Percentiles rank a stretch among this genome's conserved stretches.
phyloP scores from a whole-genome alignment of 2,888 invertebrate species.

The Dioctria rufipes region DNA sequence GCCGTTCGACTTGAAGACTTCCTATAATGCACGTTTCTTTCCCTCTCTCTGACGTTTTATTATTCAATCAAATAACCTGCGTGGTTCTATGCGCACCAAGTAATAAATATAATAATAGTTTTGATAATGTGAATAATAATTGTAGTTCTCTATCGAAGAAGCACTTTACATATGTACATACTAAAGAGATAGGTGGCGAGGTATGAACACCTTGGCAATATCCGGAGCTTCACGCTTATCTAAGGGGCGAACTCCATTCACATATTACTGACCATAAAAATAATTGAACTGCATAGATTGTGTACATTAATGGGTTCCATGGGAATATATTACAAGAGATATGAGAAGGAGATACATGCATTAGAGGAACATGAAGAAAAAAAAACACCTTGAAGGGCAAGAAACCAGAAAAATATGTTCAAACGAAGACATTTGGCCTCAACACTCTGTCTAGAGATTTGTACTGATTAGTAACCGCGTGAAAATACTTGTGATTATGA shows the following conservation, averaged over 20 bases:
- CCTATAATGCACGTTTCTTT: constrained; percentile 13
- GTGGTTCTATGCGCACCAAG: constrained; percentile 5
- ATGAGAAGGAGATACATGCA: not conserved
- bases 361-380: not conserved
- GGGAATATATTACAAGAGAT: not conserved
- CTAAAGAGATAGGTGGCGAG: not conserved
- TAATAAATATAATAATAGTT: constrained; percentile 51
- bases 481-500: too few species aligned
- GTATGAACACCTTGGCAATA: constrained; percentile 20
- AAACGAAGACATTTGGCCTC: constrained; percentile 39
- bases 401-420: constrained; percentile 16
- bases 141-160: not conserved
- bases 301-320: not conserved
- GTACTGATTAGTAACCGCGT: too few species aligned
- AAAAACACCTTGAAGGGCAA: constrained; percentile 1
- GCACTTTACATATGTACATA: too few species aligned
- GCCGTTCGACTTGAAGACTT: constrained; percentile 40
- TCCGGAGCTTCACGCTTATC: constrained; percentile 21
- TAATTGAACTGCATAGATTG: constrained; percentile 43
- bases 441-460: constrained; percentile 42
- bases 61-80: constrained; percentile 47
- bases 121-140: constrained; percentile 48
- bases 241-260: not conserved
- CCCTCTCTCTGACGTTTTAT: constrained; percentile 23
- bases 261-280: constrained; percentile 21